These are phyloP conservation scores for Laodelphax striatellus DNA, from an alignment of 1,140 invertebrate species.

Conservation along the genomic window DNA sequence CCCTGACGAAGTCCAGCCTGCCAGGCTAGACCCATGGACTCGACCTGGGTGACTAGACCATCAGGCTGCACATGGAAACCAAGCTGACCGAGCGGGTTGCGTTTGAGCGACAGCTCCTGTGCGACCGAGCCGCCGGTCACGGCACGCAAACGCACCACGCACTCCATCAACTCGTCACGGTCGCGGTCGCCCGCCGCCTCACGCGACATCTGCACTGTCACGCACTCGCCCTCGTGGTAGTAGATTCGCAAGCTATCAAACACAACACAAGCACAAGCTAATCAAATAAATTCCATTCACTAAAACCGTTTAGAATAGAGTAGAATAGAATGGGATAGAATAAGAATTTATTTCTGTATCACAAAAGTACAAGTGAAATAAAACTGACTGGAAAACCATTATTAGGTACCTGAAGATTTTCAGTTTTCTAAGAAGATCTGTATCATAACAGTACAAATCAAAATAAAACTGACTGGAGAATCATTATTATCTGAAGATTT, in stretches of 20 bases:
- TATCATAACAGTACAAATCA: too few species aligned
- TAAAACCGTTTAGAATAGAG: too few species aligned
- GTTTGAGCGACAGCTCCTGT: constrained; percentile 58
- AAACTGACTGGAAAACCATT: too few species aligned
- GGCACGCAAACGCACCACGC: constrained; percentile 50
- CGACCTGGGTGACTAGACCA: constrained; percentile 89
- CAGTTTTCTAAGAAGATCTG: too few species aligned
- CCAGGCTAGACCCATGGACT: constrained; percentile 75
- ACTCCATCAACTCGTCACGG: constrained; percentile 65
- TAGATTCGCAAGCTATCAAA: constrained; percentile 48
- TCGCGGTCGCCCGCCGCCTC: constrained; percentile 41
- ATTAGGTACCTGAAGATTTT: too few species aligned
- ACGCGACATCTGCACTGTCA: constrained; percentile 51
- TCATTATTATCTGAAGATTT: too few species aligned
- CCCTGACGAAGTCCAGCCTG: constrained; percentile 82
- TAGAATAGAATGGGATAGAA: too few species aligned
- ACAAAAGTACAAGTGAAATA: too few species aligned
- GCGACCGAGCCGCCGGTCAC: constrained; percentile 63
- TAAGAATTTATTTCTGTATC: too few species aligned
- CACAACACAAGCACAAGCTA: too few species aligned
- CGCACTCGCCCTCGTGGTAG: constrained; percentile 76
- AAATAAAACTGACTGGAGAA: too few species aligned
- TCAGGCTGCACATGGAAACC: constrained; percentile 95
- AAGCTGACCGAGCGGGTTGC: constrained; percentile 74
- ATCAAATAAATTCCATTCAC: background rate